phyloP scores from a whole-genome alignment of 2,888 invertebrate species.

The Copidosoma aretas region DNA sequence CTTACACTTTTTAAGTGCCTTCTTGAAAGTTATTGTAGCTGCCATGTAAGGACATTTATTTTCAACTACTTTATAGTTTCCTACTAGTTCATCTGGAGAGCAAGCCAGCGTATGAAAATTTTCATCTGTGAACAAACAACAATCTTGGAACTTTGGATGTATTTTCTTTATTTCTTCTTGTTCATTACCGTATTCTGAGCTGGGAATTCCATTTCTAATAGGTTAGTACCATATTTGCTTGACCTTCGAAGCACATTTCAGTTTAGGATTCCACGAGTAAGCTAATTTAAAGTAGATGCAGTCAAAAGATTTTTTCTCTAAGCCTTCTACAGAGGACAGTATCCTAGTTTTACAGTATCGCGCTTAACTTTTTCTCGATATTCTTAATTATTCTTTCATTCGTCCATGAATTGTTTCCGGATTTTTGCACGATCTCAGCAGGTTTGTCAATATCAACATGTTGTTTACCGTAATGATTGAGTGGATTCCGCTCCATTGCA shows the following conservation, averaged over 20 bases:
- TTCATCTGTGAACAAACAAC: constrained; percentile 39
- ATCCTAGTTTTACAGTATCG: constrained; percentile 35
- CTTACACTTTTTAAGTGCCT: too few relatives aligned
- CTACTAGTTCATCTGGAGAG: constrained; percentile 41
- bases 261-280: constrained; percentile 21
- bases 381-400: neutral
- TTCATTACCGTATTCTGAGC: constrained; percentile 12
- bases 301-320: constrained; percentile 37
- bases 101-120: constrained; percentile 31
- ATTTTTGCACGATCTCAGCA: constrained; percentile 18
- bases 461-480: constrained; percentile 1
- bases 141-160: constrained; percentile 19
- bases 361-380: constrained; percentile 27
- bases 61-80: constrained; percentile 39
- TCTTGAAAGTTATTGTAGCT: constrained; percentile 3
- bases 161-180: constrained; percentile 28
- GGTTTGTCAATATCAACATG: constrained; percentile 26
- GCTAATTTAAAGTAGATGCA: constrained; percentile 41
- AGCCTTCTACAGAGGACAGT: constrained; percentile 31
- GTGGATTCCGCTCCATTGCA: neutral
- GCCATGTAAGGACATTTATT: constrained; percentile 34
- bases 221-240: constrained; percentile 32
- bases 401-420: neutral
- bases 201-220: too few relatives aligned
- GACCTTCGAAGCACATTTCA: constrained; percentile 39